Evolutionary conservation across 2,888 invertebrate species (phyloP).

Genomic region (Acronicta alni): DNA sequence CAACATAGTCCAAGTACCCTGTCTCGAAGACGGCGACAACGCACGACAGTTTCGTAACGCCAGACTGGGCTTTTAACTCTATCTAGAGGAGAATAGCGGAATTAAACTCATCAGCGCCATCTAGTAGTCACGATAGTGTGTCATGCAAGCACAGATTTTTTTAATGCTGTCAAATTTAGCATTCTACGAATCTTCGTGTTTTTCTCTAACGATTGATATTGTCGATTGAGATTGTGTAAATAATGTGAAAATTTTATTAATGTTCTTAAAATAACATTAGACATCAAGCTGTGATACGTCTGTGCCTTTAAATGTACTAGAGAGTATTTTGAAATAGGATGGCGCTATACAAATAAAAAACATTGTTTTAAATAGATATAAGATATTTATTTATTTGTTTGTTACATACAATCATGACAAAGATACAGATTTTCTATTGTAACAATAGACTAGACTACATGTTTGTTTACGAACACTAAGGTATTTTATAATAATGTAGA

Average conservation of each 20-base stretch:
- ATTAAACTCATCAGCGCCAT: slow-evolving; percentile 75
- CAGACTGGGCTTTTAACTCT: slow-evolving; percentile 84
- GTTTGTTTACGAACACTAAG: slow-evolving; percentile 40
- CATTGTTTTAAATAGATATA: slow-evolving; percentile 62
- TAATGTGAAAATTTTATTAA: slow-evolving; percentile 65
- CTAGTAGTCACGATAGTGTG: slow-evolving; percentile 66
- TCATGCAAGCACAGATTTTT: slow-evolving; percentile 74
- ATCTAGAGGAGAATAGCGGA: slow-evolving; percentile 67
- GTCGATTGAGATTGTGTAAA: slow-evolving; percentile 66
- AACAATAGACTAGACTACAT: slow-evolving; percentile 38
- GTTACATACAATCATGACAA: slow-evolving; percentile 56
- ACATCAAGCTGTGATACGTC: slow-evolving; percentile 87
- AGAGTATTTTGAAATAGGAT: slow-evolving; percentile 70
- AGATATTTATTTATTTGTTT: slow-evolving; percentile 71
- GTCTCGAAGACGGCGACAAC: slow-evolving; percentile 89
- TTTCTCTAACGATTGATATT: slow-evolving; percentile 53
- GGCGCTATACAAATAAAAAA: slow-evolving; percentile 77
- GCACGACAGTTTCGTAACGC: slow-evolving; percentile 86
- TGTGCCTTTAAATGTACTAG: slow-evolving; percentile 83
- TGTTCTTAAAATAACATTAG: slow-evolving; percentile 70
- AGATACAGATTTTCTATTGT: slow-evolving; percentile 47
- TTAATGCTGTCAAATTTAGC: slow-evolving; percentile 50
- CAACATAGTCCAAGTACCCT: slow-evolving; percentile 93
- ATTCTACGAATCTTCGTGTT: slow-evolving; percentile 48
- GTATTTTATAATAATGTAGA: slow-evolving; percentile 53